Evolutionary conservation across 2,888 invertebrate species (phyloP), one percentile per base, ranked within the genome.

Genomic region (Petrolisthes manimaculis): DNA sequence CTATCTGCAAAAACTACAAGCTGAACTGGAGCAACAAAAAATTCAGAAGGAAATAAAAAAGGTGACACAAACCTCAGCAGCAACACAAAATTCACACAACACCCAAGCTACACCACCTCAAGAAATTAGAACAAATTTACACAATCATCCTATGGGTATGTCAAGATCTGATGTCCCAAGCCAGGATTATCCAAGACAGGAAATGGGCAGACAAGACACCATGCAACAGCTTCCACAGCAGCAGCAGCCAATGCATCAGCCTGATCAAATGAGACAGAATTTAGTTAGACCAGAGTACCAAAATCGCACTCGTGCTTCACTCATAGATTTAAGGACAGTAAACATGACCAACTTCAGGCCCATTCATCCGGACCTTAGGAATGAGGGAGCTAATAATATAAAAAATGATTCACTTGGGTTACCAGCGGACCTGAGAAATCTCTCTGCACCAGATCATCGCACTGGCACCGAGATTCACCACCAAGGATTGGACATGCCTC

Each of bases 11-110:
- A 85, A 89, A 61, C 54, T 83, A 37, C 89, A 82, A 53, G 78
- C 85, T 81, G 85, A 85, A 51, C 69, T 78, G 6, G 78, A 85
- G 51, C 89, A 89, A 61, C 81, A 86, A 24, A 81, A 75, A 61
- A 18, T 89, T 14, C 82, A 89, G 37, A 85, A 83, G 69, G 83
- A 89, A 83, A 67, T 86, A 51, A 85, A 89, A 54, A 89, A 82
- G 71, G 82, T 74, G 21, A 74, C 84, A 53, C 81, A 81, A 67
- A 53, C 80, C 6, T 51, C 84, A 54, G 83, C 67, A 54, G 5
- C 54, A 54, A 37, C 67, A 53, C 87, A 87, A n/a, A 83, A 78
- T 54, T 18, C 84, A 56, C 81, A 84, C 1, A 56, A n/a, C 14
- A 12, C 81, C n/a, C 56, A 69, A 4, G 55, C 82, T 24, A 71